Base-by-base conservation (phyloP, 2,888 invertebrate species). In the Uloborus plumipes region DNA sequence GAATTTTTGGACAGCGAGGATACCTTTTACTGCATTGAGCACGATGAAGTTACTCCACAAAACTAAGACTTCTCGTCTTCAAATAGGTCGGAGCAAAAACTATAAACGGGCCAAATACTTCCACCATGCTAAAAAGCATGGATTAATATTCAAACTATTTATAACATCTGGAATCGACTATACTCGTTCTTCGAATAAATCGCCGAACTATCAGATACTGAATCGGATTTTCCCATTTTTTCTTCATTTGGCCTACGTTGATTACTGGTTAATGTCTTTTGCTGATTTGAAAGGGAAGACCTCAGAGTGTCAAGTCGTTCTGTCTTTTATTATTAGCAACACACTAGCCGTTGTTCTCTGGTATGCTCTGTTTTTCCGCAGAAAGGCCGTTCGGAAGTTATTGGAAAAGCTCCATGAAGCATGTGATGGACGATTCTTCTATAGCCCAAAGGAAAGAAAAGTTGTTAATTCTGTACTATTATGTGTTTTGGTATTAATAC, bases 201-300 rank as follows among this genome's bases (percentile, higher is more conserved):
- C 53, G 14, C n/a, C 55, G 0, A 15, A 18, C 1, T 20, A n/a
- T 9, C 26, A 50, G 26, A 15, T 62, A 15, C 20, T 80, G 6
- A 62, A 64, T 0, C 11, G 69, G 1, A 11, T 26, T 2, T 64
- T 69, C 16, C 47, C 80, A 2, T 9, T 74, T 22, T 22, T 81
- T 0, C 49, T 81, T 0, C 64, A 81, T 14, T 0, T 75, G 2
- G 20, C 80, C 0, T 70, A 62, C 7, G 55, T 81, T 13, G 80
- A 81, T 31, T 81, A 81, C 51, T 81, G 69, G 55, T 16, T 81
- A 2, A 81, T 81, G 80, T 70, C 74, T 4, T 81, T 70, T 51
- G n/a, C 53, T 11, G 75, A 75, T 47, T 13, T 81, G 20, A 47
- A 20, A 20, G n/a, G 14, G 39, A 62, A 81, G 14, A 70, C 74